Evolutionary conservation across 2,888 invertebrate species (phyloP), one percentile per base, ranked within the genome.

Genomic region (Leptinotarsa juncta): DNA sequence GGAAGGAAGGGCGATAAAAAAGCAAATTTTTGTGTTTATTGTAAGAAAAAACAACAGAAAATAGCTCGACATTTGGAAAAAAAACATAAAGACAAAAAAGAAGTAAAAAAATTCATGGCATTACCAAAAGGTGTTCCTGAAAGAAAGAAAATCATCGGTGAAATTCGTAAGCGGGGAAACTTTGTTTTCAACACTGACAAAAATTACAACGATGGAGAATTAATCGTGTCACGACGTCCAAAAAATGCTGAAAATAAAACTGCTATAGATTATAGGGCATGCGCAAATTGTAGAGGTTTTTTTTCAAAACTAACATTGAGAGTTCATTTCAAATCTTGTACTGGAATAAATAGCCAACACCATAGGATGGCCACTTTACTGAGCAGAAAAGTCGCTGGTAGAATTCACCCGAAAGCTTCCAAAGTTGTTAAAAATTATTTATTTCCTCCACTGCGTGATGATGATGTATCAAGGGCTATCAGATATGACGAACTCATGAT

Each of bases 381-480:
- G 15, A 57, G 69, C 55, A 73, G 70, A 23, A 65, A 48, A 65
- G 42, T 55, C 5, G 32, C 42, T 18, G n/a, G 49, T 15, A 23
- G 70, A 32, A 51, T 70, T 16, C 73, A 73, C 42, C 4, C 42
- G 4, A 66, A 26, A 67, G 70, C 70, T 49, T 67, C 66, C 7
- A 12, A 70, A 32, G 51, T 23, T 5, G 74, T 74, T 12, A 71
- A 57, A 32, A 68, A 65, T 26, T 2, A 65, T 15, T 55, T 74
- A 48, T 69, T 74, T 74, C 71, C 71, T 26, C 15, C 62, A n/a
- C 65, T 74, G 23, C 49, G 60, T 65, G 74, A 74, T 42, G 74
- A 74, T 60, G 57, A 66, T 57, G 32, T 69, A 15, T 12, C 50
- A 10, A 51, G 57, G 26, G 1, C 49, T 1, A 71, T 74, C 15